Percentiles rank a stretch among this genome's conserved stretches.
Evolutionary conservation across 2,888 invertebrate species (phyloP).

Genomic region (Chrysomela aeneicollis): DNA sequence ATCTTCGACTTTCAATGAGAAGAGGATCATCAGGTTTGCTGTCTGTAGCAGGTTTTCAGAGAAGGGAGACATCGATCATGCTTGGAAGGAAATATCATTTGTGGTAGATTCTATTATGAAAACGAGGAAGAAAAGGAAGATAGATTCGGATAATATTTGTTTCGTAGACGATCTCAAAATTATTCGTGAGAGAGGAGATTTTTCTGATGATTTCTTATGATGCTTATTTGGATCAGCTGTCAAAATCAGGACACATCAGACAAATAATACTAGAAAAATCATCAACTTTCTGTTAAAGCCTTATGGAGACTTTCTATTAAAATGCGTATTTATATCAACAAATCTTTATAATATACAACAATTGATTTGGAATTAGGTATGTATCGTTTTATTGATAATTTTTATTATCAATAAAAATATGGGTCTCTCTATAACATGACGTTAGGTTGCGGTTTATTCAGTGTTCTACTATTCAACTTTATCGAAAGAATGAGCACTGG

Average conservation of each 20-base stretch:
- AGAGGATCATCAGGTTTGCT: conserved; percentile 80
- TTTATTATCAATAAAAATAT: no score
- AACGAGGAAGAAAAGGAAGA: not conserved
- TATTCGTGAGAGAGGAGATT: not conserved
- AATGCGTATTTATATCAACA: no score
- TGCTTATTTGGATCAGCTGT: not conserved
- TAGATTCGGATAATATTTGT: not conserved
- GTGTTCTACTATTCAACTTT: no score
- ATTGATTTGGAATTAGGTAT: no score
- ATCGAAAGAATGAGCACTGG: no score
- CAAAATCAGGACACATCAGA: not conserved
- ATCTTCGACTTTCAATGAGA: conserved; percentile 78
- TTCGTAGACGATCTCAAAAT: not conserved
- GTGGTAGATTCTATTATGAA: not conserved
- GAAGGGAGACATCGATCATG: conserved; percentile 76
- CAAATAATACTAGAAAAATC: no score
- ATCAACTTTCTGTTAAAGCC: no score
- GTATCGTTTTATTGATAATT: no score
- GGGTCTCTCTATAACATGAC: no score
- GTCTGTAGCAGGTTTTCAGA: conserved; percentile 79
- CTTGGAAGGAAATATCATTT: conserved; percentile 63
- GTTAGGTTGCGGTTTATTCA: no score
- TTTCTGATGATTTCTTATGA: not conserved
- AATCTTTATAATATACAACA: no score
- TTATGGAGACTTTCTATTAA: no score